Evolutionary conservation across 1,140 invertebrate species (phyloP).

Genomic region (Drosophila pectinifera): DNA sequence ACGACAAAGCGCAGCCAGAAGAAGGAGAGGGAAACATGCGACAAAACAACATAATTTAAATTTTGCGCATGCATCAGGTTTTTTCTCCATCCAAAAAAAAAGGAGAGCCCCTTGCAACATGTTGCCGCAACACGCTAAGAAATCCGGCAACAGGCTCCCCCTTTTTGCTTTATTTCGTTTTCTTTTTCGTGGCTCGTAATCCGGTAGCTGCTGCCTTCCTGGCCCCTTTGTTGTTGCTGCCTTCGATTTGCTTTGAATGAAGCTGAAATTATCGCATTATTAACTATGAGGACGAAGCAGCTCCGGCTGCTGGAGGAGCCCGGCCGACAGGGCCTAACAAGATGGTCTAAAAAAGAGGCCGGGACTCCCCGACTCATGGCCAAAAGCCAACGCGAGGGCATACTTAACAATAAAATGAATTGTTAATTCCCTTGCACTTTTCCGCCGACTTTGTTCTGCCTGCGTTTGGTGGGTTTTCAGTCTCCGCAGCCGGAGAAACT

Average conservation of each 20-base stretch:
- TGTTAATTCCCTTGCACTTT: slow-evolving; percentile 81
- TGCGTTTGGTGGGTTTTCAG: slow-evolving; percentile 15
- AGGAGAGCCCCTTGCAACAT: slow-evolving; percentile 56
- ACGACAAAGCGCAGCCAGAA: slow-evolving; percentile 56
- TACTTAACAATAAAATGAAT: slow-evolving; percentile 84
- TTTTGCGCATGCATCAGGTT: slow-evolving; percentile 76
- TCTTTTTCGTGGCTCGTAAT: slow-evolving; percentile 52
- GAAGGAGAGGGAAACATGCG: slow-evolving; percentile 77
- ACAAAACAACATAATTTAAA: slow-evolving; percentile 85
- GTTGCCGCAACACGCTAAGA: slow-evolving; percentile 75
- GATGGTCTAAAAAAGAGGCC: slow-evolving; percentile 43
- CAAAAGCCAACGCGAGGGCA: slow-evolving; percentile 50
- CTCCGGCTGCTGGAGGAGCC: slow-evolving; percentile 6
- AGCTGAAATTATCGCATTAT: slow-evolving; percentile 83
- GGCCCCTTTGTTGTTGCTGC: slow-evolving; percentile 36
- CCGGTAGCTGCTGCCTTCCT: slow-evolving; percentile 53
- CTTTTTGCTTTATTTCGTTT: slow-evolving; percentile 3
- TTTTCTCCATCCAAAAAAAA: slow-evolving; percentile 11
- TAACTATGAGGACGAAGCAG: slow-evolving; percentile 66
- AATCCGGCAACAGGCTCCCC: slow-evolving; percentile 35
- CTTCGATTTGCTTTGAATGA: slow-evolving; percentile 82
- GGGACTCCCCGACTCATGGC: slow-evolving; percentile 16
- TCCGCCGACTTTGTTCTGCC: slow-evolving; percentile 17
- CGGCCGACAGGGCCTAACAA: slow-evolving; percentile 68
- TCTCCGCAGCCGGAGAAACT: slow-evolving; percentile 31